These are phyloP conservation scores for Muscicapa striata DNA, from an alignment of 2,797 vertebrate genomes.

Conservation along the genomic window DNA sequence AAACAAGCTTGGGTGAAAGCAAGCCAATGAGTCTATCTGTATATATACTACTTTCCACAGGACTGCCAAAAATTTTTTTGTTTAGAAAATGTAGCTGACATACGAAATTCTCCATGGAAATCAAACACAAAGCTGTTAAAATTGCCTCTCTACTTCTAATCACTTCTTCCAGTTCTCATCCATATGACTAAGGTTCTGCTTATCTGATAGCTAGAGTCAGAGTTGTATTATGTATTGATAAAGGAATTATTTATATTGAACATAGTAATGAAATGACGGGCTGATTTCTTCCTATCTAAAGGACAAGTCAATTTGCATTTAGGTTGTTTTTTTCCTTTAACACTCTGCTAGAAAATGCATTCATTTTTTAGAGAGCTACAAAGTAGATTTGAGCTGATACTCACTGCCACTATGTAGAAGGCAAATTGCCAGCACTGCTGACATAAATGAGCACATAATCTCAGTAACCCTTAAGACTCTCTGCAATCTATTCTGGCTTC, in stretches of 20 bases:
- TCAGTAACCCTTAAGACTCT: background rate
- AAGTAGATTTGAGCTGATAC: background rate
- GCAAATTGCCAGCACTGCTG: background rate
- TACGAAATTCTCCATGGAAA: background rate
- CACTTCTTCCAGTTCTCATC: background rate
- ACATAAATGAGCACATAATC: background rate
- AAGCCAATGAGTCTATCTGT: background rate
- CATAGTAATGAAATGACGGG: background rate
- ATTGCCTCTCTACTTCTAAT: background rate
- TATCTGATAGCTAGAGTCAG: background rate
- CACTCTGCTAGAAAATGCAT: background rate
- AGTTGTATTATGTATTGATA: background rate
- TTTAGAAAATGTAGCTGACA: conserved; percentile 15
- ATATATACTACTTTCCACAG: background rate
- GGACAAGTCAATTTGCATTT: background rate
- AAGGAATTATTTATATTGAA: conserved; percentile 30
- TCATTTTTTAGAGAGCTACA: background rate
- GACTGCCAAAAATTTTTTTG: background rate
- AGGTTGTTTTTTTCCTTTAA: background rate
- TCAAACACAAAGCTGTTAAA: background rate
- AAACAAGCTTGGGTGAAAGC: background rate
- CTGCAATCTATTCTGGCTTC: background rate
- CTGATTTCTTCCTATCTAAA: background rate
- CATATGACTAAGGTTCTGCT: background rate
- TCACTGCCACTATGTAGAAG: background rate